Base-by-base conservation (phyloP, 2,113 vertebrate genomes). In the Ahaetulla prasina region DNA sequence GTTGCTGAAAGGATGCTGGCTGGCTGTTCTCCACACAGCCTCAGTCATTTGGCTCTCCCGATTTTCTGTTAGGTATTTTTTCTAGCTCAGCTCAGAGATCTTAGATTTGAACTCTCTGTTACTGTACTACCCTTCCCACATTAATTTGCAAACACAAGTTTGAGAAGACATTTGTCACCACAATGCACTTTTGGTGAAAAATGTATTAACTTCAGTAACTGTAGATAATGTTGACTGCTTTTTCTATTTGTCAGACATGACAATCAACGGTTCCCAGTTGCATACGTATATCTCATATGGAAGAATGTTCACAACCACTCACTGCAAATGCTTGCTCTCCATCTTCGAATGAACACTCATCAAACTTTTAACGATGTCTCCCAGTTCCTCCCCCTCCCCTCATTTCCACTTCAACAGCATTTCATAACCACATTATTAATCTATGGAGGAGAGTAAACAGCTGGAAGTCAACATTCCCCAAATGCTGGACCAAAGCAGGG, bases 381-480 rank as follows among this genome's bases (percentile, higher is more conserved):
- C 25, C 25, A 47, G 14, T 25, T 16, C 43, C 43, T 85, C 91
- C 91, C 35, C 87, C 93, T 92, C 54, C 18, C 88, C 50, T 74
- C 8, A 93, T 18, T 94, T 93, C 94, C 85, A 91, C 94, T 94
- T 95, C 57, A 95, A 90, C 84, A 95, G 49, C 30, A 92, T 89
- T 96, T 95, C 94, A 89, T 96, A 96, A 96, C 47, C 93, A 39
- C 8, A 89, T 95, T 96, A 95, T 96, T 93, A 96, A 94, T 96
- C 94, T 92, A 89, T n/a, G 5, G 88, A 95, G 92, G 92, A 85
- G 94, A 96, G 96, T 95, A 96, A 96, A 96, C 95, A 96, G 91
- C 60, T 96, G 92, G 91, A 96, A 93, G 22, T 94, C 95, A 96
- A 96, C 20, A 3, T 94, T 95, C 95, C 91, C 94, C 91, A 92